phyloP scores from a whole-genome alignment of 1,140 invertebrate species.

The Mycetomoellerius zeteki region DNA sequence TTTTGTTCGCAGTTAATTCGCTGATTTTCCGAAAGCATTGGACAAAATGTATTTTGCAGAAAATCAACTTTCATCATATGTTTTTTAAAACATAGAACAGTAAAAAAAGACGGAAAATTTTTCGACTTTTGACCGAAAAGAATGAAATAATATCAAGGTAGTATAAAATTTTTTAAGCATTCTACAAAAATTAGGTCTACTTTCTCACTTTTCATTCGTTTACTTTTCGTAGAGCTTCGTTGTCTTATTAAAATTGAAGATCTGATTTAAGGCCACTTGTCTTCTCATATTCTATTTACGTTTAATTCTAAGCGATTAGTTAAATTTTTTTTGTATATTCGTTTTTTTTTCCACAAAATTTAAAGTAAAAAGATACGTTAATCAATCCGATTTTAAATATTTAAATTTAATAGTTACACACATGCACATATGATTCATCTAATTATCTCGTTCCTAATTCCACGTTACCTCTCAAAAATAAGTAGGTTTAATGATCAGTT shows the following conservation, averaged over 20 bases:
- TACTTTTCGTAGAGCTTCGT: not conserved
- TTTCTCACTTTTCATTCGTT: not conserved
- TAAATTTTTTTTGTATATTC: not conserved
- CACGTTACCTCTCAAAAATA: not conserved
- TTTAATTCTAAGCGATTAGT: not conserved
- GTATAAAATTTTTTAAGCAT: not conserved
- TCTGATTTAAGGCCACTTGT: not conserved
- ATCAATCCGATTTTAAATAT: not conserved
- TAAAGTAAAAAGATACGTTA: not conserved
- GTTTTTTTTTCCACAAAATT: not conserved
- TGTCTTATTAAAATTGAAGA: not conserved
- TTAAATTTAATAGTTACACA: not conserved
- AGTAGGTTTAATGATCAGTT: not conserved
- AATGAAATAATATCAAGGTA: not conserved
- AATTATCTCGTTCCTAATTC: not conserved
- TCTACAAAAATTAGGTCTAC: not conserved
- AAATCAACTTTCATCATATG: not conserved
- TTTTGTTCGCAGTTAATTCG: not conserved
- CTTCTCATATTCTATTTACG: not conserved
- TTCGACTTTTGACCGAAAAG: not conserved
- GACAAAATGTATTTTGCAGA: constrained; percentile 16
- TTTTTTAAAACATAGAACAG: not conserved
- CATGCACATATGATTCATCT: not conserved
- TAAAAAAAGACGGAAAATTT: not conserved
- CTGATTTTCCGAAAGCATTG: not conserved